Evolutionary conservation across 2,113 vertebrate species (phyloP).

Genomic region (Passer montanus): DNA sequence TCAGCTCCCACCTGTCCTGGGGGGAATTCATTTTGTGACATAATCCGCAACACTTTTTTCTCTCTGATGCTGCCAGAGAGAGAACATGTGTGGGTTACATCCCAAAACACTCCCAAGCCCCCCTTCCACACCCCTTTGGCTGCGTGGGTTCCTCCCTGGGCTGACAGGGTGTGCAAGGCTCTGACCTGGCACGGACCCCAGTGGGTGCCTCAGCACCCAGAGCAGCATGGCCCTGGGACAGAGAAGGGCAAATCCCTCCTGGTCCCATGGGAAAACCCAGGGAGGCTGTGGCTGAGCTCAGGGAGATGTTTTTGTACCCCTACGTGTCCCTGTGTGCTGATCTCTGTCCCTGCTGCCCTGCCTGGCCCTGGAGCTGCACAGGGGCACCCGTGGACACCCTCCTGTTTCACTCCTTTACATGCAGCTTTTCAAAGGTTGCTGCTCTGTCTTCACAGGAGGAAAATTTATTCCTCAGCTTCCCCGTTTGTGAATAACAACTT

Average conservation of each 20-base stretch:
- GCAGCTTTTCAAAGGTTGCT: neutral
- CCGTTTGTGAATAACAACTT: neutral
- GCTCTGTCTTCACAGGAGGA: neutral
- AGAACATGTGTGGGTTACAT: rapidly evolving
- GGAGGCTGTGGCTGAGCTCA: neutral
- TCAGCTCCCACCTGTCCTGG: rapidly evolving
- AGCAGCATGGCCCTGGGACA: neutral
- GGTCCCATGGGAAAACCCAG: rapidly evolving
- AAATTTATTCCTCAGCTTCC: neutral
- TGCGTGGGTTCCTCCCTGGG: rapidly evolving
- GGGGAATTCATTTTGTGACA: neutral
- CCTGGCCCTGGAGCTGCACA: neutral
- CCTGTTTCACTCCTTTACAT: rapidly evolving
- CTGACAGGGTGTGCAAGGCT: neutral
- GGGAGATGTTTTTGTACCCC: neutral
- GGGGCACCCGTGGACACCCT: neutral
- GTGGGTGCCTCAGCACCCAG: neutral
- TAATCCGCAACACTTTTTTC: rapidly evolving
- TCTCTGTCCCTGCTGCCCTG: neutral
- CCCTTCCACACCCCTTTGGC: rapidly evolving
- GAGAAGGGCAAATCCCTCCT: neutral
- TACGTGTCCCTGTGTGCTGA: rapidly evolving
- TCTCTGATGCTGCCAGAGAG: neutral
- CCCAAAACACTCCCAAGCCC: rapidly evolving
- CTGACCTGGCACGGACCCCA: rapidly evolving